Percentiles rank a stretch among this genome's conserved stretches.
Evolutionary conservation across 2,888 invertebrate genomes (phyloP).

Genomic region (Galerucella nymphaeae): DNA sequence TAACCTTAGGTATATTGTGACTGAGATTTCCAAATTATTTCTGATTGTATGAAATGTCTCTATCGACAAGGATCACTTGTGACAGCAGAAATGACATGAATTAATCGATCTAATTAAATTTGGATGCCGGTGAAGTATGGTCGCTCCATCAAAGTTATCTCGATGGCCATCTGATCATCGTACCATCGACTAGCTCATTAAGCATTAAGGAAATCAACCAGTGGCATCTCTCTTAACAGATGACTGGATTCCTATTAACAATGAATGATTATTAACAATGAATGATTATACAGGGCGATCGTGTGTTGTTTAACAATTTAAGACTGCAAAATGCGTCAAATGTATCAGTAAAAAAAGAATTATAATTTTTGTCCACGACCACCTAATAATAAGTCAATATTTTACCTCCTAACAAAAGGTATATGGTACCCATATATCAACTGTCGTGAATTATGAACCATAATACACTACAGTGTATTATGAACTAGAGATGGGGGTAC

Average conservation of each 20-base stretch:
- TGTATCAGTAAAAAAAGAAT: too few relatives aligned
- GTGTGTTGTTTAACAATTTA: neutral
- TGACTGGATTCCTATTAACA: conserved; percentile 16
- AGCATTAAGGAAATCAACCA: conserved; percentile 38
- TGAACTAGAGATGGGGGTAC: too few relatives aligned
- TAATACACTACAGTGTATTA: too few relatives aligned
- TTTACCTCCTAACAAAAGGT: too few relatives aligned
- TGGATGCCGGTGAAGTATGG: conserved; percentile 38
- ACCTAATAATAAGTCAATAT: too few relatives aligned
- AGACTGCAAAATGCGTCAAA: too few relatives aligned
- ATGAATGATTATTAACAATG: conserved; percentile 14
- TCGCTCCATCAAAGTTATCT: conserved; percentile 44
- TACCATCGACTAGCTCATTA: conserved; percentile 40
- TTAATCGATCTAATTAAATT: conserved; percentile 44
- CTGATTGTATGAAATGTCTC: neutral
- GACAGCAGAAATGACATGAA: conserved; percentile 38
- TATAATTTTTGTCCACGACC: too few relatives aligned
- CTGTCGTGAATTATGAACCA: too few relatives aligned
- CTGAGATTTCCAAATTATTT: neutral
- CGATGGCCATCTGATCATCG: conserved; percentile 33
- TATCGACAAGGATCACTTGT: conserved; percentile 27
- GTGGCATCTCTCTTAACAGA: conserved; percentile 39
- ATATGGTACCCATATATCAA: too few relatives aligned
- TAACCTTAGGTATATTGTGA: too few relatives aligned
- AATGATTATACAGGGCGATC: too few relatives aligned